phyloP scores from a whole-genome alignment of 2,113 vertebrate genomes.

The Morphnarchus princeps region DNA sequence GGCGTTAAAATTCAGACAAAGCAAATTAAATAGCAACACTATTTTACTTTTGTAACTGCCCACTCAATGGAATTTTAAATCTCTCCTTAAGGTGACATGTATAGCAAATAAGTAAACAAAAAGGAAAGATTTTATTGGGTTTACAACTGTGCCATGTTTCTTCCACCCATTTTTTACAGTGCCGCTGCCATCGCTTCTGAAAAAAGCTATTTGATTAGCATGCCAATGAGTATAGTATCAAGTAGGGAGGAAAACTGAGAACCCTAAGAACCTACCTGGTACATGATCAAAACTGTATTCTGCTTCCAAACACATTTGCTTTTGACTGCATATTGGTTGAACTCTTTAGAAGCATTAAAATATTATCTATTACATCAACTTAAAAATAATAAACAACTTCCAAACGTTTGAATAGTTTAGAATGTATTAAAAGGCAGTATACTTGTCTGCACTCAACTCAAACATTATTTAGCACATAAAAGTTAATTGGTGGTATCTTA shows the following conservation, averaged over 20 bases:
- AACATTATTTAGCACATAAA: background rate
- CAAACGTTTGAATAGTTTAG: background rate
- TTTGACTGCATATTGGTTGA: background rate
- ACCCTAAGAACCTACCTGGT: background rate
- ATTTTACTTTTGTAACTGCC: background rate
- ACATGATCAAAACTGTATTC: background rate
- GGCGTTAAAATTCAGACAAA: background rate
- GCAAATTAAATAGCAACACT: background rate
- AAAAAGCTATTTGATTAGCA: background rate
- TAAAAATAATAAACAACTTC: background rate
- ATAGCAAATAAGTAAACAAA: background rate
- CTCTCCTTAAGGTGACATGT: background rate
- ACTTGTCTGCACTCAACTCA: background rate
- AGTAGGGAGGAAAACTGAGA: background rate
- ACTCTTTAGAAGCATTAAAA: background rate
- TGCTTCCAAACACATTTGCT: background rate
- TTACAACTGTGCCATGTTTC: background rate
- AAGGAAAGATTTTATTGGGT: background rate
- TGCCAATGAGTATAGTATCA: background rate
- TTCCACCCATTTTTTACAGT: background rate
- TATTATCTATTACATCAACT: background rate
- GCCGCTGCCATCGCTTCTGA: background rate
- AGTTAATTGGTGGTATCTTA: slow-evolving; percentile 6
- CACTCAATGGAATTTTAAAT: background rate
- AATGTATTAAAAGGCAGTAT: background rate